Conservation (phyloP, 2,113 vertebrate species). For the Chaenocephalus aceratus region DNA sequence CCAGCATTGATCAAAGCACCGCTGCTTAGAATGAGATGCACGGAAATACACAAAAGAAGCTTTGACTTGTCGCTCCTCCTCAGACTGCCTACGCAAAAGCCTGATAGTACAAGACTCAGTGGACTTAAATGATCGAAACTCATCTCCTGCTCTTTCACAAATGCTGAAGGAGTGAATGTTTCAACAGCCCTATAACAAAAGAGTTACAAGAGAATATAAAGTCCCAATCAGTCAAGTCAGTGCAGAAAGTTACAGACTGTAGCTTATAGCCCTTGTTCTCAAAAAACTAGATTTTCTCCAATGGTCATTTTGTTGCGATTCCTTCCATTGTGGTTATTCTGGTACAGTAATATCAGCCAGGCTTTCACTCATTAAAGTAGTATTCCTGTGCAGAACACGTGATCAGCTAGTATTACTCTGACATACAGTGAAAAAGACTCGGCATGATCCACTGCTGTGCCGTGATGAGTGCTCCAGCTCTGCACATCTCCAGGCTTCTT, state of each 20-base stretch:
- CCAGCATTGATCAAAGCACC: background rate
- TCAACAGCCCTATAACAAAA: conserved; percentile 10
- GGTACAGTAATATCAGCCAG: background rate
- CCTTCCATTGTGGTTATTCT: background rate
- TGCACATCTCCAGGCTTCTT: conserved; percentile 54
- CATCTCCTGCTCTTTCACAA: conserved; percentile 28
- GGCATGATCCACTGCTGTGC: conserved; percentile 35
- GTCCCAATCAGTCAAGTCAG: conserved; percentile 9
- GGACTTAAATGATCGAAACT: conserved; percentile 32
- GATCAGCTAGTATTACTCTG: conserved; percentile 26
- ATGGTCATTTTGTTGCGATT: background rate
- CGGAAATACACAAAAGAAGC: background rate
- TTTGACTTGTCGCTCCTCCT: conserved; percentile 6
- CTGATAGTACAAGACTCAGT: conserved; percentile 25
- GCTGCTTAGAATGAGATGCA: background rate
- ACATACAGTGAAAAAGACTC: conserved; percentile 29
- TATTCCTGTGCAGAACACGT: conserved; percentile 11
- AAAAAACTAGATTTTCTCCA: background rate
- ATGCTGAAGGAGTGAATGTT: conserved; percentile 6
- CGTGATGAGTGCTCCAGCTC: conserved; percentile 38
- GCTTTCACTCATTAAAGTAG: conserved; percentile 1
- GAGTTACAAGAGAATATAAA: conserved; percentile 11
- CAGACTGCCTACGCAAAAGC: conserved; percentile 1
- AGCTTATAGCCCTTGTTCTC: too few relatives aligned
- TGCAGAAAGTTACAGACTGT: background rate